A percentile compares a stretch with the other conserved stretches of the same genome.
These are phyloP conservation scores for Heliocidaris erythrogramma DNA, from an alignment of 35 echinoderm and acorn worm species.

Conservation along the genomic window DNA sequence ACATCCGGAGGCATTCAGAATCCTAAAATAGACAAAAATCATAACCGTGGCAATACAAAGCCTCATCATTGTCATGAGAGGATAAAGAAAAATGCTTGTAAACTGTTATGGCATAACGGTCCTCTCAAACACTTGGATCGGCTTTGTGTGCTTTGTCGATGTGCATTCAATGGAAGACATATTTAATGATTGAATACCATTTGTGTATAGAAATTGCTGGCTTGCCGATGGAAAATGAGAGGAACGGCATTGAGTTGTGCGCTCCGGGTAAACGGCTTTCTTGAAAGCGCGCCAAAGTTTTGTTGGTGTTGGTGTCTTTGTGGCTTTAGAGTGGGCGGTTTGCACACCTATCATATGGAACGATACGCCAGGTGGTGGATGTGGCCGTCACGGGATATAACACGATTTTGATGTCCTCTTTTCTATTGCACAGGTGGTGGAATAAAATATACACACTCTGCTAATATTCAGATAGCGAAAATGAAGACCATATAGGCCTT, in stretches of 20 bases:
- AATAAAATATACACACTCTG: neutral
- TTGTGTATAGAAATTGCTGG: neutral
- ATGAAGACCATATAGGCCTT: neutral
- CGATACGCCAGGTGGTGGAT: neutral
- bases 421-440: neutral
- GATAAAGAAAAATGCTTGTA: slow-evolving; percentile 12
- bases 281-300: neutral
- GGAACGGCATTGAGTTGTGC: neutral
- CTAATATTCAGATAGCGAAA: neutral
- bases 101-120: slow-evolving; percentile 1
- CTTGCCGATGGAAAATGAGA: neutral
- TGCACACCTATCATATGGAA: neutral
- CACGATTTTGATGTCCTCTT: neutral
- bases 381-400: neutral
- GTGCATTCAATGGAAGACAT: neutral
- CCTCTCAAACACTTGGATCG: neutral
- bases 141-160: neutral
- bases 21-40: neutral
- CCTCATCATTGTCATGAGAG: neutral
- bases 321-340: slow-evolving; percentile 6
- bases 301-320: slow-evolving; percentile 1
- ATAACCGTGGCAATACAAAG: neutral
- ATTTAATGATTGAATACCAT: slow-evolving; percentile 6
- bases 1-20: neutral
- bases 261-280: neutral